Conservation (phyloP, 2,888 invertebrate species). For the Drosophila vallismaia region DNA sequence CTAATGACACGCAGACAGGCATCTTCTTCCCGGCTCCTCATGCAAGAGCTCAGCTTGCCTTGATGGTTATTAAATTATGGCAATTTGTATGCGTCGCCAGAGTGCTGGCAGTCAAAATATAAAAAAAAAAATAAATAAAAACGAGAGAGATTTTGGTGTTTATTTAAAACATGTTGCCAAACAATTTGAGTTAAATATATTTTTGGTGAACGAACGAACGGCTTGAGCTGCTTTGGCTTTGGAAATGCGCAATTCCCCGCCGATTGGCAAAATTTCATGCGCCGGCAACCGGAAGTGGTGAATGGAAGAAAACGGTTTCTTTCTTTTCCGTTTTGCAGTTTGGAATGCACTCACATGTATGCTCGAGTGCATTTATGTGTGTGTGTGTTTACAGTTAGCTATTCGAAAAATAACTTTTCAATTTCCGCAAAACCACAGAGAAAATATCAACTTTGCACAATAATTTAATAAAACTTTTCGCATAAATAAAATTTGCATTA, state of each 20-base stretch:
- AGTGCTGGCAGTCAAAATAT: not conserved
- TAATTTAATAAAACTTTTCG: constrained; percentile 83
- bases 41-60: constrained; percentile 49
- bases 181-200: constrained; percentile 73
- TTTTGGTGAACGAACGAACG: constrained; percentile 16
- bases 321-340: constrained; percentile 71
- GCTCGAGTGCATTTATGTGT: constrained; percentile 16
- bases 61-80: constrained; percentile 81
- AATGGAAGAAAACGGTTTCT: constrained; percentile 74
- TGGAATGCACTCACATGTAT: constrained; percentile 44
- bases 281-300: constrained; percentile 60
- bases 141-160: constrained; percentile 51
- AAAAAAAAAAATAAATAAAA: not conserved
- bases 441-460: constrained; percentile 79
- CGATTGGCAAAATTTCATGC: constrained; percentile 63
- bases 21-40: constrained; percentile 35
- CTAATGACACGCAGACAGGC: constrained; percentile 78
- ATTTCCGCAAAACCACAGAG: constrained; percentile 81
- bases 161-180: constrained; percentile 75
- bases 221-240: constrained; percentile 33
- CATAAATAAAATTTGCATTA: constrained; percentile 83
- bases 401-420: constrained; percentile 81
- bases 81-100: constrained; percentile 72
- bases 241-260: constrained; percentile 42
- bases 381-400: constrained; percentile 61